Conservation (phyloP, 2,888 invertebrate species). For the Alloscopus bannaensis region DNA sequence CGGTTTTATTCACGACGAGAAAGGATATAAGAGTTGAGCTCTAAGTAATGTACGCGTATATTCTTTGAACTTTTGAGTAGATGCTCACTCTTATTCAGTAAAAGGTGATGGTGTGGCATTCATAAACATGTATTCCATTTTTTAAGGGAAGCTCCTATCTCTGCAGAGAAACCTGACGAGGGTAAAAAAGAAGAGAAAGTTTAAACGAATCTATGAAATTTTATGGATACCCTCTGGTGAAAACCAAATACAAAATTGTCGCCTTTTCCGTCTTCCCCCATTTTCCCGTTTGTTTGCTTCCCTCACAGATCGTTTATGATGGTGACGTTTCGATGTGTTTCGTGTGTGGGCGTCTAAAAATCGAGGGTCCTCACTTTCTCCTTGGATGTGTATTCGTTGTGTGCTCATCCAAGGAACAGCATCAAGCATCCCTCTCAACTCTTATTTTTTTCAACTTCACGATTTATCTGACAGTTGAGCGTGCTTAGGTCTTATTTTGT, state of each 20-base stretch:
- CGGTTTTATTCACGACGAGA: slow-evolving; percentile 9
- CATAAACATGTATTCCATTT: slow-evolving; percentile 12
- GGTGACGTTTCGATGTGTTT: slow-evolving; percentile 5
- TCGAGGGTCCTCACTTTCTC: background rate
- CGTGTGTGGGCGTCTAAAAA: background rate
- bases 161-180: background rate
- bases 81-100: too few relatives aligned
- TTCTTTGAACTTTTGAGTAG: background rate
- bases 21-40: slow-evolving; percentile 9
- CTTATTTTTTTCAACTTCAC: slow-evolving; percentile 36
- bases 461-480: slow-evolving; percentile 61
- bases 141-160: slow-evolving; percentile 6
- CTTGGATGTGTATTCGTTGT: slow-evolving; percentile 8
- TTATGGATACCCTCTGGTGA: slow-evolving; percentile 56
- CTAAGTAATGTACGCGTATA: slow-evolving; percentile 18
- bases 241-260: slow-evolving; percentile 58
- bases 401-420: slow-evolving; percentile 41
- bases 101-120: too few relatives aligned
- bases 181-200: slow-evolving; percentile 25
- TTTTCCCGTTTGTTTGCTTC: slow-evolving; percentile 19
- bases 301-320: slow-evolving; percentile 14
- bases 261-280: slow-evolving; percentile 43
- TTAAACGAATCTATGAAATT: slow-evolving; percentile 60
- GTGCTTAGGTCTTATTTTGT: slow-evolving; percentile 62
- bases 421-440: slow-evolving; percentile 32